Conservation (phyloP, 1,140 invertebrate species). For the Diuraphis noxia region DNA sequence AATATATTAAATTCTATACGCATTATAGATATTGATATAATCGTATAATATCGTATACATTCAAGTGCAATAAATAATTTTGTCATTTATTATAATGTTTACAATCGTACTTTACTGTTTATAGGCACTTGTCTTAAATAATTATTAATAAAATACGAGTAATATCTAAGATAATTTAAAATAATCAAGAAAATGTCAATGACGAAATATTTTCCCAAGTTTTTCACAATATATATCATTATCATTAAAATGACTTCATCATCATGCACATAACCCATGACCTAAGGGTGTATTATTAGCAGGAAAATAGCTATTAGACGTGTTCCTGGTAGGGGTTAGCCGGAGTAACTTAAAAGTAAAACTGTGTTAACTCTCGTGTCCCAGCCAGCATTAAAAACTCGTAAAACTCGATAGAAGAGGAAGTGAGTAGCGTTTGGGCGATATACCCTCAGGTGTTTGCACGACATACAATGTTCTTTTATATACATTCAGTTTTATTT, state of each 20-base stretch:
- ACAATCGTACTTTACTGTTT: not conserved
- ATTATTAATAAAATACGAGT: too few relatives aligned
- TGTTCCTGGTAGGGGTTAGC: not conserved
- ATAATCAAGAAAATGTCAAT: not conserved
- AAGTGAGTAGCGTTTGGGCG: not conserved
- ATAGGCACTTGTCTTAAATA: too few relatives aligned
- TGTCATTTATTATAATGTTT: not conserved
- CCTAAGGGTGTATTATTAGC: conserved; percentile 17
- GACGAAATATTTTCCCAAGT: not conserved
- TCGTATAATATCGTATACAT: not conserved
- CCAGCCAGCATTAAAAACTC: conserved; percentile 38
- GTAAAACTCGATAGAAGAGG: not conserved
- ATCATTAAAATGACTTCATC: conserved; percentile 26
- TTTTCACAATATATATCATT: not conserved
- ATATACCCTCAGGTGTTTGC: conserved; percentile 49
- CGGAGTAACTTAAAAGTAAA: conserved; percentile 52
- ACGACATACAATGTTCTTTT: conserved; percentile 34
- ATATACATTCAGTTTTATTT: conserved; percentile 1
- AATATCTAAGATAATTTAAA: not conserved
- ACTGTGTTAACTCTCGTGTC: conserved; percentile 50
- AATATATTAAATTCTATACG: not conserved
- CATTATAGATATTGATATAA: not conserved
- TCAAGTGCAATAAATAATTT: not conserved
- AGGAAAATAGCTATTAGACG: conserved; percentile 36
- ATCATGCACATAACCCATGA: not conserved